phyloP scores from a whole-genome alignment of 1,140 invertebrate genomes.

The Drosophila bipectinata region DNA sequence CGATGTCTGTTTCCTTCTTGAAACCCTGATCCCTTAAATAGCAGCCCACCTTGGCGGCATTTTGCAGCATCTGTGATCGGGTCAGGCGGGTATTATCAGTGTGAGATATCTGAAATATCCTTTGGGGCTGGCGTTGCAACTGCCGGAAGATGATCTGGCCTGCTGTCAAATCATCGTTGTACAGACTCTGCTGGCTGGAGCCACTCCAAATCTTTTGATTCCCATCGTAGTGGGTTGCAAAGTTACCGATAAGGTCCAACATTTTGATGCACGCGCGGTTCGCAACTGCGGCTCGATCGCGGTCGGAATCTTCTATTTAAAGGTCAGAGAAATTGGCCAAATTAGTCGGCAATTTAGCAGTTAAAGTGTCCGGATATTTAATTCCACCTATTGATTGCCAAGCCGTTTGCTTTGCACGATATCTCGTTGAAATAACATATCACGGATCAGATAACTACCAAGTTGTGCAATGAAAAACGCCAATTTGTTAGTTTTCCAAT shows the following conservation, averaged over 20 bases:
- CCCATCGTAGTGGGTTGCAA: constrained; percentile 46
- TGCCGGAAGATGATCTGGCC: constrained; percentile 64
- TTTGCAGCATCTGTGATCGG: constrained; percentile 56
- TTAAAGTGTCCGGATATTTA: constrained; percentile 52
- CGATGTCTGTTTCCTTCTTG: constrained; percentile 56
- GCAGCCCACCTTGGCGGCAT: constrained; percentile 52
- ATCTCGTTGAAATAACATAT: constrained; percentile 17
- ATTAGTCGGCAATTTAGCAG: constrained; percentile 52
- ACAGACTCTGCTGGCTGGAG: constrained; percentile 41
- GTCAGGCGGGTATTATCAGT: constrained; percentile 69
- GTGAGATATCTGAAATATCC: constrained; percentile 70
- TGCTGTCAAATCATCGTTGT: constrained; percentile 62
- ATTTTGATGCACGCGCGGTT: constrained; percentile 30
- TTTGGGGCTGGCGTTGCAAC: constrained; percentile 57
- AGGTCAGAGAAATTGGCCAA: constrained; percentile 42
- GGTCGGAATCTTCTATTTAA: constrained; percentile 49
- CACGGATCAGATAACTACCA: constrained; percentile 15
- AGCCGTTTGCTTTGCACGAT: constrained; percentile 31
- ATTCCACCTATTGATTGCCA: constrained; percentile 36
- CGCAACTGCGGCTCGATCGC: constrained; percentile 49
- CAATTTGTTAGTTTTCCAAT: constrained; percentile 12
- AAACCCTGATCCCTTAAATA: constrained; percentile 54
- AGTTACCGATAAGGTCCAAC: constrained; percentile 54
- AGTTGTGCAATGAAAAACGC: neutral
- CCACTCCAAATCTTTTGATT: constrained; percentile 57